phyloP scores from a whole-genome alignment of 1,140 invertebrate species.

The Planococcus citri region DNA sequence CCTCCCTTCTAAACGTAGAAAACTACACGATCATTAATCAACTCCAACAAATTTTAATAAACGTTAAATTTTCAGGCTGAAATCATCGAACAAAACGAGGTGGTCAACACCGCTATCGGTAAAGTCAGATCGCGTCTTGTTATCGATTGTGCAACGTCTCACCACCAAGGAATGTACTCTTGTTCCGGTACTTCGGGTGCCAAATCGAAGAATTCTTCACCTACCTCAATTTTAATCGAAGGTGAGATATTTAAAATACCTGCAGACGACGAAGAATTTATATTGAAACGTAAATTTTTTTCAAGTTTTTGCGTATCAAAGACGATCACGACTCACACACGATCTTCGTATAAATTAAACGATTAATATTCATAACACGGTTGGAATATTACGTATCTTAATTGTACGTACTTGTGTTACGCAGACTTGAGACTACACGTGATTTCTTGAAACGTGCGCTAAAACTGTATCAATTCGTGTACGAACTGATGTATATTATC shows the following conservation, averaged over 20 bases:
- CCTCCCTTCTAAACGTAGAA: too few species aligned
- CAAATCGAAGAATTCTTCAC: slow-evolving; percentile 38
- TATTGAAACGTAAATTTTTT: not conserved
- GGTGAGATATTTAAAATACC: slow-evolving; percentile 29
- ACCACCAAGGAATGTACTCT: slow-evolving; percentile 49
- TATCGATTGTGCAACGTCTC: slow-evolving; percentile 43
- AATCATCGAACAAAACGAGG: slow-evolving; percentile 26
- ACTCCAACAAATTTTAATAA: too few species aligned
- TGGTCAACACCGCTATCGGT: slow-evolving; percentile 38
- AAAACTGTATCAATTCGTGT: too few species aligned
- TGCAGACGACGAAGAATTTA: not conserved
- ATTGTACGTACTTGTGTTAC: too few species aligned
- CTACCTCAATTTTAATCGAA: slow-evolving; percentile 34
- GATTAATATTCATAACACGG: not conserved
- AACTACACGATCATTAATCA: too few species aligned
- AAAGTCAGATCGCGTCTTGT: slow-evolving; percentile 51
- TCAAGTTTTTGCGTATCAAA: not conserved
- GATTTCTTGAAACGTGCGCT: too few species aligned
- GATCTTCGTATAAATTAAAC: not conserved
- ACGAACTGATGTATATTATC: too few species aligned
- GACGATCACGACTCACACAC: not conserved
- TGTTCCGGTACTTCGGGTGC: slow-evolving; percentile 54
- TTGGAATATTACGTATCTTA: not conserved
- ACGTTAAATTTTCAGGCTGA: slow-evolving; percentile 20
- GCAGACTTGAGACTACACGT: too few species aligned